Evolutionary conservation across 2,113 vertebrate genomes (phyloP), one percentile per base, ranked within the genome.

Genomic region (Actinemys pallida): DNA sequence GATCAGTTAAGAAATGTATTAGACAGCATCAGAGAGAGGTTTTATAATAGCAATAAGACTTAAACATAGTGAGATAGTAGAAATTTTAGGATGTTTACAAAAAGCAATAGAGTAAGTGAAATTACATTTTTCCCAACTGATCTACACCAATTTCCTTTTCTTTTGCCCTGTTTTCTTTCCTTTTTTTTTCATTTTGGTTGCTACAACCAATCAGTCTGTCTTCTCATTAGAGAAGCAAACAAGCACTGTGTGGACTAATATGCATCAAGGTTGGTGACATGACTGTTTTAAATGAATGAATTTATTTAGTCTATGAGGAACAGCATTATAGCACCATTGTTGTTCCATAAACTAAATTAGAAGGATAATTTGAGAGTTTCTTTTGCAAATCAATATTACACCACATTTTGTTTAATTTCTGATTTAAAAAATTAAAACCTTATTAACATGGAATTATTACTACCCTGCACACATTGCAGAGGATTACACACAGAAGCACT

Each of bases 281-380:
- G 52, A 89, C 89, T 94, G 42, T 72, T 59, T 92, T 81, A 90
- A 93, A 90, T 93, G 88, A 96, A 83, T 0, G 4, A 39, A 69
- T n/a, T 4, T 20, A 84, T 50, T 57, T 90, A 72, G 27, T 88
- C 52, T 86, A 85, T 80, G 42, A 76, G 75, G 6, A 69, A 69
- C 17, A 72, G n/a, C 19, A 39, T 35, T 78, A 53, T 50, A 90
- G 87, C 4, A 25, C 7, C 47, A 87, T 16, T 57, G n/a, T n/a
- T 85, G 8, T 79, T 62, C 42, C 4, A 62, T 56, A 90, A 8
- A 13, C 11, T 47, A 27, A 27, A 78, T 78, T 19, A 47, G 25
- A 86, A 87, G 45, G 7, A 57, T 1, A 76, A n/a, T 29, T 57
- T 27, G 27, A 42, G 22, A 59, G 3, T n/a, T 88, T 88, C 11